Percentiles rank a stretch among this genome's conserved stretches.
phyloP scores from a whole-genome alignment of 2,797 vertebrate species.

The Cossypha caffra region DNA sequence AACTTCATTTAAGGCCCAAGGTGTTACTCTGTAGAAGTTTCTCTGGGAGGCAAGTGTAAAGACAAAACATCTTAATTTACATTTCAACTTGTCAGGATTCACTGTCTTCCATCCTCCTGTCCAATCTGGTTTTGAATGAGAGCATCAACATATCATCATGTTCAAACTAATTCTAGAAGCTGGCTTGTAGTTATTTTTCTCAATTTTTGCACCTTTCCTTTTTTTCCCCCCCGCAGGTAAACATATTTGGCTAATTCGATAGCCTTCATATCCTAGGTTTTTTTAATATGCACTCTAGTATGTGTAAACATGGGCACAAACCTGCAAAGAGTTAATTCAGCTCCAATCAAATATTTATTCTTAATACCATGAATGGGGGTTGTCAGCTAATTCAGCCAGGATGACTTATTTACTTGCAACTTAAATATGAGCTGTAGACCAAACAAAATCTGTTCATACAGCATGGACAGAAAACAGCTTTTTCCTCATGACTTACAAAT shows the following conservation, averaged over 20 bases:
- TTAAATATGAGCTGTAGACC: conserved; percentile 57
- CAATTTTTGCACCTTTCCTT: background rate
- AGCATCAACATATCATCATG: background rate
- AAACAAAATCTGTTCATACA: conserved; percentile 65
- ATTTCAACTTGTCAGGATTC: background rate
- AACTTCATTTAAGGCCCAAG: background rate
- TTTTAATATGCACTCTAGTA: background rate
- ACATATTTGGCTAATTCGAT: background rate
- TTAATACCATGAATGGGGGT: background rate
- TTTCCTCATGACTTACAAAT: conserved; percentile 23
- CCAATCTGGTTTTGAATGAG: background rate
- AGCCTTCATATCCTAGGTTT: background rate
- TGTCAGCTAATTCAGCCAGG: conserved; percentile 43
- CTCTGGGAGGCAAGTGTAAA: background rate
- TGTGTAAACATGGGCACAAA: background rate
- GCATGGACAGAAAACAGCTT: conserved; percentile 43
- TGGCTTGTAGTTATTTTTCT: background rate
- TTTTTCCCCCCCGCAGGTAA: background rate
- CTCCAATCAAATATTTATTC: conserved; percentile 43
- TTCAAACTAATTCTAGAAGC: conserved; percentile 7
- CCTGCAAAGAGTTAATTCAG: conserved; percentile 25
- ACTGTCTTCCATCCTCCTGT: background rate
- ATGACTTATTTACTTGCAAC: conserved; percentile 60
- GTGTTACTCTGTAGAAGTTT: background rate
- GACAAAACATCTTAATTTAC: background rate